Conservation (phyloP, 1,140 invertebrate species). For the Nomia melanderi region DNA sequence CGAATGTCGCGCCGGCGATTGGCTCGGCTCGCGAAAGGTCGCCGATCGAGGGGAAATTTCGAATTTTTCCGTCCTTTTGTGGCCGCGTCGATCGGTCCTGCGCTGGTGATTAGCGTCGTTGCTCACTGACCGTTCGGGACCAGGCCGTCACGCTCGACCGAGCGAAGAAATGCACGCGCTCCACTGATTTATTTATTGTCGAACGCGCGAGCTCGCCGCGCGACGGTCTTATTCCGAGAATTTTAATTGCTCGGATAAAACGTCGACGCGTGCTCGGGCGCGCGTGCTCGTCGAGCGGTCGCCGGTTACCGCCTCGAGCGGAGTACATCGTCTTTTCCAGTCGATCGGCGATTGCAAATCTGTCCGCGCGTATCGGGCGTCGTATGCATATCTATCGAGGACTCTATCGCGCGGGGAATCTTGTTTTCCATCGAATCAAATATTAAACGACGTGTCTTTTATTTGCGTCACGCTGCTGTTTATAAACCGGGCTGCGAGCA, state of each 20-base stretch:
- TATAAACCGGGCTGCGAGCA: too few species aligned
- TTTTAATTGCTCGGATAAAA: constrained; percentile 60
- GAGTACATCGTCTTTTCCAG: background rate
- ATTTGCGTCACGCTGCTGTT: background rate
- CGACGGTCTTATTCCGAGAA: constrained; percentile 52
- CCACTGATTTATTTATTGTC: constrained; percentile 63
- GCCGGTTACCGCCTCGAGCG: too few species aligned
- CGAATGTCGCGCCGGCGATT: background rate
- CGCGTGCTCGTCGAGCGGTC: background rate
- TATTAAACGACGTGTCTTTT: background rate
- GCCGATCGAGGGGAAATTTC: background rate
- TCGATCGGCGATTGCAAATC: background rate
- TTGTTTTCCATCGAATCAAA: background rate
- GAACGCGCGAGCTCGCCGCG: constrained; percentile 36
- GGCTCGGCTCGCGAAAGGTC: background rate
- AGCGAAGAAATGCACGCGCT: constrained; percentile 63
- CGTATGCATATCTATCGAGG: background rate
- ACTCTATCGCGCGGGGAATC: background rate
- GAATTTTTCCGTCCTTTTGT: constrained; percentile 19
- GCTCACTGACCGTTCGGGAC: constrained; percentile 33
- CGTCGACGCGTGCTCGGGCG: background rate
- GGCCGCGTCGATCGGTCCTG: background rate
- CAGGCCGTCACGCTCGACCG: constrained; percentile 55
- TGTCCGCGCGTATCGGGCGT: background rate
- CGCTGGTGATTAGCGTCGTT: constrained; percentile 22